Evolutionary conservation across 2,113 vertebrate species (phyloP), one percentile per base, ranked within the genome.

Genomic region (Xiphophorus couchianus): DNA sequence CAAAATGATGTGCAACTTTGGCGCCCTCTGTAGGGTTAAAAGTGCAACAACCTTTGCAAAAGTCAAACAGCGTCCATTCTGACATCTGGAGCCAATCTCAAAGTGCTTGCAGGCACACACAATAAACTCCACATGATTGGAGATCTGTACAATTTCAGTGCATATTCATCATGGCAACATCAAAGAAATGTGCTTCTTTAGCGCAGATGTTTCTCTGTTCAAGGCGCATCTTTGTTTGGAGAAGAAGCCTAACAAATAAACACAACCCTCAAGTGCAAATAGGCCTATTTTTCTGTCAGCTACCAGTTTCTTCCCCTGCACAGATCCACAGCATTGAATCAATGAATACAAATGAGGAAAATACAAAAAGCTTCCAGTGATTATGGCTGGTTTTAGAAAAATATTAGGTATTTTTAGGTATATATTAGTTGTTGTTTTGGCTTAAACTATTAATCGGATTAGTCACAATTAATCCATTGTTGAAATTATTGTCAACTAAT

Each of bases 11-110:
- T 69, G 62, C 29, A 70, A 12, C 78, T 65, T 25, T 71, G 28
- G 27, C 17, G 75, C 85, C 85, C 78, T 86, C 91, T 90, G 48
- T 71, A 84, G 91, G 73, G 3, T 0, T 11, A 62, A 68, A 66
- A 5, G 0, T 37, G 27, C 17, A 62, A 79, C n/a, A 73, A 74
- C 81, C 5, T 9, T 3, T 37, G 42, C 15, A 14, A 17, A 5
- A 27, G 70, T 66, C 13, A 44, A 29, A 48, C 17, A 66, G 14
- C 25, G 22, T 58, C 3, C 39, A 66, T 58, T 31, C 74, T 77
- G 70, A 82, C 85, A 83, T 90, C 85, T 90, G 87, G 71, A 82
- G 69, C 64, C 31, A 54, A 86, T 90, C 73, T 83, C 37, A 70
- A 58, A 60, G 73, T 14, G 35, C 51, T 78, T 31, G 29, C 42